A percentile compares a stretch with the other conserved stretches of the same genome.
phyloP scores from a whole-genome alignment of 1,140 invertebrate genomes.

The Frieseomelitta varia region DNA sequence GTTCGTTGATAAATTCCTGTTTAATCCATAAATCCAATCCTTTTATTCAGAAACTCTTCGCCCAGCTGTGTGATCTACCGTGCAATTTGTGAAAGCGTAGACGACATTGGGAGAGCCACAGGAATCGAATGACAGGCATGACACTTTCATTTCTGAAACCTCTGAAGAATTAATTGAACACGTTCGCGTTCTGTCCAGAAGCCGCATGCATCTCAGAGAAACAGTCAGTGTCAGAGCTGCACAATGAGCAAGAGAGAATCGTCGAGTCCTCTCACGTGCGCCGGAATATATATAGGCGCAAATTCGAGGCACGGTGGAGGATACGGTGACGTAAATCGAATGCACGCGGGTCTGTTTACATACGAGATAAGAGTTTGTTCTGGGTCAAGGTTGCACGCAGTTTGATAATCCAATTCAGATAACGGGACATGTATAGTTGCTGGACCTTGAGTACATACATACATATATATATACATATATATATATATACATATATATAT shows the following conservation, averaged over 20 bases:
- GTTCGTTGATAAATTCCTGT: neutral
- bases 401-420: constrained; percentile 72
- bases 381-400: constrained; percentile 71
- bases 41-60: neutral
- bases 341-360: constrained; percentile 40
- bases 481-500: neutral
- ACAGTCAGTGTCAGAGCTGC: neutral
- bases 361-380: constrained; percentile 67
- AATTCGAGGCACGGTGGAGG: neutral
- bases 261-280: neutral
- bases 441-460: constrained; percentile 31
- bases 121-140: neutral
- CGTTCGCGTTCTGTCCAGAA: neutral
- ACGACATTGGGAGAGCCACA: neutral
- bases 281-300: neutral
- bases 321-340: neutral
- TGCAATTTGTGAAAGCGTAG: no score
- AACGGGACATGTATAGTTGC: constrained; percentile 39
- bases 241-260: neutral
- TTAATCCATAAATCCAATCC: neutral
- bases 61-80: neutral
- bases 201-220: neutral
- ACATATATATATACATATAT: no score
- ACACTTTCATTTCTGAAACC: neutral
- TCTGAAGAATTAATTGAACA: neutral